These are phyloP conservation scores for Taxidea taxus DNA, from an alignment of 2,113 vertebrate genomes.

Conservation along the genomic window DNA sequence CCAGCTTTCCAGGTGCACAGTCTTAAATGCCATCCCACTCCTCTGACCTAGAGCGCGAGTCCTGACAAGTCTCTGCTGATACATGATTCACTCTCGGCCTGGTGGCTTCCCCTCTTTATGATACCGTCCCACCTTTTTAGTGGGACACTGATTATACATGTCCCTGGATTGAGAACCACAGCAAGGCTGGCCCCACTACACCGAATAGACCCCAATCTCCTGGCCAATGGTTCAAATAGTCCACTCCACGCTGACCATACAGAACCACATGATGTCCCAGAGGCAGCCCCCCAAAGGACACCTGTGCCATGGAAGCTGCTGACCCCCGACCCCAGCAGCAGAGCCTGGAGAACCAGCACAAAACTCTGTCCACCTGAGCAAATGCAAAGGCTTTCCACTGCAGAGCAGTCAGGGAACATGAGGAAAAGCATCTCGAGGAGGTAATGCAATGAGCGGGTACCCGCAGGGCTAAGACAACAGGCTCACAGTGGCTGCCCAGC, in stretches of 20 bases:
- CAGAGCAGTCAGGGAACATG: neutral
- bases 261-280: constrained; percentile 23
- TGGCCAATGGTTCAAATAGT: constrained; percentile 18
- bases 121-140: constrained; percentile 36
- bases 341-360: neutral
- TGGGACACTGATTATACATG: neutral
- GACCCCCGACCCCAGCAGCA: neutral
- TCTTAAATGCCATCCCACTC: neutral
- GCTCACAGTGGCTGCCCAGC: neutral
- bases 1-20: neutral
- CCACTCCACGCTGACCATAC: neutral
- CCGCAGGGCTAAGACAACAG: neutral
- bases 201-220: neutral
- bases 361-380: constrained; percentile 50
- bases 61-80: neutral
- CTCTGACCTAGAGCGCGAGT: neutral
- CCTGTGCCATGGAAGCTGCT: neutral
- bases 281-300: constrained; percentile 40
- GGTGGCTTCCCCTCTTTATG: constrained; percentile 16
- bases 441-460: neutral
- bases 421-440: neutral
- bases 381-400: constrained; percentile 44
- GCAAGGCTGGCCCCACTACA: neutral
- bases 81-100: neutral
- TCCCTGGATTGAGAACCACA: constrained; percentile 45